Conservation (phyloP, 2,888 invertebrate genomes). For the Eilema caniola region DNA sequence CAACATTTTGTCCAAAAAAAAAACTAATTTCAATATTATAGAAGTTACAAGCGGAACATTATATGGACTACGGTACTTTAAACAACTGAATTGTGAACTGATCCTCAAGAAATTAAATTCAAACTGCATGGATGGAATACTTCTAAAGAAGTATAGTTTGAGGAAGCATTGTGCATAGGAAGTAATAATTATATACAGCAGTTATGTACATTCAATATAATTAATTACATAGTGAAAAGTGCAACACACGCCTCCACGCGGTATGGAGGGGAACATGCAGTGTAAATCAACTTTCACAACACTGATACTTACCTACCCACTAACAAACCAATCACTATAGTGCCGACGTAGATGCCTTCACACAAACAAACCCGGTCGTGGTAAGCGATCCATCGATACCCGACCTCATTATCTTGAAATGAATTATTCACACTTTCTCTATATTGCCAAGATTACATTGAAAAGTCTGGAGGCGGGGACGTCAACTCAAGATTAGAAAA, state of each 20-base stretch:
- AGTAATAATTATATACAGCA: too few relatives aligned
- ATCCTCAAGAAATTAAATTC: background rate
- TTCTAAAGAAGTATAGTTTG: background rate
- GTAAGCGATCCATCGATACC: constrained; percentile 61
- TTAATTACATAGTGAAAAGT: constrained; percentile 54
- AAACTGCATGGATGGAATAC: background rate
- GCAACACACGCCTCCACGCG: constrained; percentile 48
- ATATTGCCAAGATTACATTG: constrained; percentile 29
- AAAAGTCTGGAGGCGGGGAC: constrained; percentile 23
- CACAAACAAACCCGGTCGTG: constrained; percentile 58
- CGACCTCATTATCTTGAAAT: constrained; percentile 64
- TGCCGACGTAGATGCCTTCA: constrained; percentile 52
- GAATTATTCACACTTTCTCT: constrained; percentile 68
- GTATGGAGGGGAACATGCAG: constrained; percentile 54
- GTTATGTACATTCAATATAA: constrained; percentile 17
- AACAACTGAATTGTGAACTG: background rate
- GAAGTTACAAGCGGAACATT: background rate
- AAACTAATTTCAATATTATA: background rate
- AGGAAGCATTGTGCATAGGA: background rate
- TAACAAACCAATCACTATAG: constrained; percentile 58
- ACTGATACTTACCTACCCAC: constrained; percentile 59
- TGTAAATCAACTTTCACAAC: constrained; percentile 81
- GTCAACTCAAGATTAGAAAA: constrained; percentile 26
- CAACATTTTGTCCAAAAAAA: background rate
- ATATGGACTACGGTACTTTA: background rate